Percentiles rank a stretch among this genome's conserved stretches.
Evolutionary conservation across 2,888 invertebrate species (phyloP).

Genomic region (Lithophane semibrunnea): DNA sequence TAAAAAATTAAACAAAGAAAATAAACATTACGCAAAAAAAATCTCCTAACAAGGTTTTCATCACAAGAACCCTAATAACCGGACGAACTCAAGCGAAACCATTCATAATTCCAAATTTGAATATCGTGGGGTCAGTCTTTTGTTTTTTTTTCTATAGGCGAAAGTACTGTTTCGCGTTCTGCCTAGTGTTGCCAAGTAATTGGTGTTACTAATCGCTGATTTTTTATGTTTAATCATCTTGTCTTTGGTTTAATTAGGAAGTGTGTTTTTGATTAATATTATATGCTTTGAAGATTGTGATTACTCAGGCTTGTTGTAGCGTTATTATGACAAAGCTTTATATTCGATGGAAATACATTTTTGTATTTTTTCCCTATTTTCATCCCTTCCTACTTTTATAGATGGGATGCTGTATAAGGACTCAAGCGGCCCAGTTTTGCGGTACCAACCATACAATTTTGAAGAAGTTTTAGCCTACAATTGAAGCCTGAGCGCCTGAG

Average conservation of each 20-base stretch:
- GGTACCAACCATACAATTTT: too few species aligned
- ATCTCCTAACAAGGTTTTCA: slow-evolving; percentile 45
- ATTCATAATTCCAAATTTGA: slow-evolving; percentile 87
- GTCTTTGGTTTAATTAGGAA: slow-evolving; percentile 59
- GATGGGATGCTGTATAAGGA: too few species aligned
- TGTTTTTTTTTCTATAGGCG: slow-evolving; percentile 67
- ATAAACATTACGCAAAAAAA: neutral
- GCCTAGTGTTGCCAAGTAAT: slow-evolving; percentile 58
- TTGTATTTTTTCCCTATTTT: too few species aligned
- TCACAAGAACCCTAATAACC: slow-evolving; percentile 68
- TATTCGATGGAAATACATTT: neutral
- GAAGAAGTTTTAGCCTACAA: too few species aligned
- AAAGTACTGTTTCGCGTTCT: slow-evolving; percentile 63
- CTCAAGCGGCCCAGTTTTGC: too few species aligned
- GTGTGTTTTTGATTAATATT: slow-evolving; percentile 47
- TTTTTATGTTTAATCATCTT: slow-evolving; percentile 53
- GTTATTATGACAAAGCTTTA: neutral
- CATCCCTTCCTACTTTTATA: neutral
- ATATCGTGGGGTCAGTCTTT: slow-evolving; percentile 81
- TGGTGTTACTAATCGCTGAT: slow-evolving; percentile 59
- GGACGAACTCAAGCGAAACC: slow-evolving; percentile 72
- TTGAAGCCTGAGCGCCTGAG: too few species aligned
- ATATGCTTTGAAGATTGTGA: slow-evolving; percentile 18
- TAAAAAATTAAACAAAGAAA: neutral
- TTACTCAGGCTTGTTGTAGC: neutral